Evolutionary conservation across 2,113 vertebrate species (phyloP), one percentile per base, ranked within the genome.

Genomic region (Megatriorchis doriae): DNA sequence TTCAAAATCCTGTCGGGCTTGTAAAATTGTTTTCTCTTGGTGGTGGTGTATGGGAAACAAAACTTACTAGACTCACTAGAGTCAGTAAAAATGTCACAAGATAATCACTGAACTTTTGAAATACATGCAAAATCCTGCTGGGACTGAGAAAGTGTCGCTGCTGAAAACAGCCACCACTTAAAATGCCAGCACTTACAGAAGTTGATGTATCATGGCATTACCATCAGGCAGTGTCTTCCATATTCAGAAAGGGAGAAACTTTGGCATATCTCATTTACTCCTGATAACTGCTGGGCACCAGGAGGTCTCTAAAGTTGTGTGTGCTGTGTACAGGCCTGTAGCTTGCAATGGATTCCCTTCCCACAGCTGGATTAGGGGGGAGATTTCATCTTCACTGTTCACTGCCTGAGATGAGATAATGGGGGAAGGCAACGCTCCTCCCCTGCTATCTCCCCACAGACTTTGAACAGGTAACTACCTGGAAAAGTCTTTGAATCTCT

Each of bases 401-500:
- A 27, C 61, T 91, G 47, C 56, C 94, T 97, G 86, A 96, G 59
- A 68, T 0, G 10, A 96, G 80, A 94, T 95, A 96, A 96, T 53
- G 59, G 91, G 45, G 89, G 77, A 96, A 94, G 87, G 84, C 32
- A 90, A 79, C n/a, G 83, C 92, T 97, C 96, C 96, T 97, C 96
- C 96, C 74, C 94, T 91, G 56, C 95, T 50, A 96, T 97, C 87
- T 97, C 94, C 93, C 95, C 85, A 94, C 66, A 91, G 92, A 78
- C 92, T 96, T 96, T 93, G 79, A 95, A 96, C 79, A 87, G 89
- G 89, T 91, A 97, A 96, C 81, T 96, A 78, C 80, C 95, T 85
- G 93, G 66, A 88, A 91, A 73, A 93, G 92, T 80, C 86, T 96
- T 98, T 95, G 94, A 96, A 79, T 96, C 88, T 96, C 93, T 66